These are phyloP conservation scores for Chrysina gloriosa DNA, from an alignment of 2,888 invertebrate genomes.

Conservation along the genomic window DNA sequence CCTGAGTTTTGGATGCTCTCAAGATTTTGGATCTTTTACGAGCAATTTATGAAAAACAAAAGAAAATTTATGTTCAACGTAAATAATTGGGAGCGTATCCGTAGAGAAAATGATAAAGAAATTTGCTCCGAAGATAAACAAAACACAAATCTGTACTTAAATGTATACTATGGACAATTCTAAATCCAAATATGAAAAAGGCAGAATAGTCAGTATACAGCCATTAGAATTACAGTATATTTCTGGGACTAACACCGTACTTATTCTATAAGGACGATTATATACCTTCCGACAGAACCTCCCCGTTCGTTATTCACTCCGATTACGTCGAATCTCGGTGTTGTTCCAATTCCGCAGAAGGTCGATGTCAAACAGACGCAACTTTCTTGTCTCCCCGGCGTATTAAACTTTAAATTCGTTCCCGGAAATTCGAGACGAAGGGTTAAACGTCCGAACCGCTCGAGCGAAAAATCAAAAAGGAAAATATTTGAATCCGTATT, in stretches of 20 bases:
- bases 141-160: too few species aligned
- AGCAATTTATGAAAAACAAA: too few species aligned
- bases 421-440: conserved; percentile 33
- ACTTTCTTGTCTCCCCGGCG: conserved; percentile 23
- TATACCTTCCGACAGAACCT: background rate
- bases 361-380: conserved; percentile 14
- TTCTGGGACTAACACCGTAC: background rate
- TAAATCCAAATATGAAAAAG: background rate
- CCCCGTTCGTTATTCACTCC: background rate
- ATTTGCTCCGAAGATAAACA: too few species aligned
- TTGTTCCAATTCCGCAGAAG: conserved; percentile 23
- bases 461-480: conserved; percentile 40
- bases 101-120: too few species aligned
- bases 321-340: conserved; percentile 21
- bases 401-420: conserved; percentile 32
- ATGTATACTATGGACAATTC: too few species aligned
- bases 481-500: conserved; percentile 43
- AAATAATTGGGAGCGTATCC: too few species aligned
- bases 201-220: background rate
- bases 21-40: too few species aligned
- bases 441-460: conserved; percentile 34
- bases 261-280: conserved; percentile 15
- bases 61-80: too few species aligned
- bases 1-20: too few species aligned
- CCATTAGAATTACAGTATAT: conserved; percentile 4